Evolutionary conservation across 2,888 invertebrate species (phyloP), one percentile per base, ranked within the genome.

Genomic region (Oscheius sp.): DNA sequence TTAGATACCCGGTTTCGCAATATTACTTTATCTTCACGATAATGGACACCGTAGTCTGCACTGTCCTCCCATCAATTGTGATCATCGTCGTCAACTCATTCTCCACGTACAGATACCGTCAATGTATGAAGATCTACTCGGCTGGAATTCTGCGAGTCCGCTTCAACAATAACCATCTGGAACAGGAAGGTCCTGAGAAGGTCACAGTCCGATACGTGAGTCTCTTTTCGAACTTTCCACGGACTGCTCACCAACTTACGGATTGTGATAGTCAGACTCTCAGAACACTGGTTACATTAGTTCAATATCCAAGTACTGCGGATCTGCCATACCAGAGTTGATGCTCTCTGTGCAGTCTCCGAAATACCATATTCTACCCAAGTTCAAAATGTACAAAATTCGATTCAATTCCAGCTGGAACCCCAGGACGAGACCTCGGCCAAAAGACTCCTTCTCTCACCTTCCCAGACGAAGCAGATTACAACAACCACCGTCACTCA

Each of bases 91-190:
- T 88, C 59, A 88, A 88, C 79, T 66, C 79, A 4, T 80, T 87
- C 76, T 83, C 85, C 74, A 88, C 84, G 55, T 84, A 81, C 66
- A 80, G 88, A 57, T 87, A 87, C 75, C 83, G 86, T 0, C 87
- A 88, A 79, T 88, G 88, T 78, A 88, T 88, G 88, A 85, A 86
- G 71, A 81, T 88, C 76, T 88, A 88, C 76, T 82, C 87, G 5
- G 84, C 85, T 9, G 88, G 88, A 7, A 81, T 88, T 51, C 79
- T 88, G 4, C 74, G 86, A 13, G 88, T 88, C 29, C 59, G 74
- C 1, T 74, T 66, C 58, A 68, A 68, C 37, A 68, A 68, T 37
- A 65, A 65, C 9, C 50, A 65, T 2, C 9, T 50, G 9, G 55
- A 35, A 21, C 13, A 68, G 21, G 68, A 51, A 53, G 29, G 48